Conservation (phyloP, 2,113 vertebrate genomes). For the Stercorarius parasiticus region DNA sequence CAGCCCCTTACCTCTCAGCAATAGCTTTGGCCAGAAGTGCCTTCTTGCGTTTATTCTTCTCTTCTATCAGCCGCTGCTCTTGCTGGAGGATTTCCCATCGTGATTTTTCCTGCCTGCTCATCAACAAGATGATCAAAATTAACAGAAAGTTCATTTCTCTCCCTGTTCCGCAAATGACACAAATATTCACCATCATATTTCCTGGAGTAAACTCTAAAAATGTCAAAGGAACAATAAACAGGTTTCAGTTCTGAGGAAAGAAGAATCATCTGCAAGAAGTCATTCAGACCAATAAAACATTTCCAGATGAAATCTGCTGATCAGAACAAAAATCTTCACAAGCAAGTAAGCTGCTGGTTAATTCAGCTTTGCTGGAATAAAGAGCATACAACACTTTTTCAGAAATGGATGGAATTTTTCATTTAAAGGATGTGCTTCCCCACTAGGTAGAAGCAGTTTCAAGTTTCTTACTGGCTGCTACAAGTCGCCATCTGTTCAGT, state of each 20-base stretch:
- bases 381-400: not conserved
- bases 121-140: slow-evolving; percentile 17
- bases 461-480: not conserved
- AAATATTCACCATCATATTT: not conserved
- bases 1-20: slow-evolving; percentile 85
- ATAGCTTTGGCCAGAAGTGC: slow-evolving; percentile 91
- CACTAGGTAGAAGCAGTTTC: not conserved
- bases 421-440: not conserved
- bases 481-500: not conserved
- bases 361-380: not conserved
- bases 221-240: not conserved
- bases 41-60: slow-evolving; percentile 93
- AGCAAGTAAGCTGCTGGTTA: not conserved
- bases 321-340: not conserved
- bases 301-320: not conserved
- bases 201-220: not conserved
- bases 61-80: slow-evolving; percentile 90
- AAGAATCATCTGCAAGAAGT: not conserved
- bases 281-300: not conserved
- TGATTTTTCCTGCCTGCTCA: slow-evolving; percentile 84
- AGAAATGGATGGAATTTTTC: not conserved
- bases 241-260: not conserved
- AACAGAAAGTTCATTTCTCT: not conserved
- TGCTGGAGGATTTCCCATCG: slow-evolving; percentile 89
- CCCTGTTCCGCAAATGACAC: not conserved